These are phyloP conservation scores for Coryphaenoides rupestris DNA, from an alignment of 2,113 vertebrate species.

Conservation along the genomic window DNA sequence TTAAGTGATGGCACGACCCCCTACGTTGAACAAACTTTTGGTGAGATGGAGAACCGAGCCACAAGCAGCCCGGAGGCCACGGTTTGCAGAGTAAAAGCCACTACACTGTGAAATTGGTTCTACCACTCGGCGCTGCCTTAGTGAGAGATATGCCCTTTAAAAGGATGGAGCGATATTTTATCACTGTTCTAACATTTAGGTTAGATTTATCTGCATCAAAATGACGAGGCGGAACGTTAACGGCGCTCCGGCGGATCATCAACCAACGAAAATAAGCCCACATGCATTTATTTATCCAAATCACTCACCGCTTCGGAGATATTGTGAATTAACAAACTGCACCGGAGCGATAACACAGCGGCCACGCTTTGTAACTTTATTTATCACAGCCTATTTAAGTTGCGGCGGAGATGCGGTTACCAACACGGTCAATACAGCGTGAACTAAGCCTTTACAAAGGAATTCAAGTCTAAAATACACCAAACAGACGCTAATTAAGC, in stretches of 20 bases:
- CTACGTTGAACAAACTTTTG: conserved; percentile 31
- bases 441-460: conserved; percentile 12
- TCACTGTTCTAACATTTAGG: background rate
- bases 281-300: too few relatives aligned
- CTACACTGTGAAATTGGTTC: conserved; percentile 35
- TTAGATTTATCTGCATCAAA: background rate
- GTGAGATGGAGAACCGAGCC: conserved; percentile 26
- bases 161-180: conserved; percentile 3
- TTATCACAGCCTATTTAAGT: background rate
- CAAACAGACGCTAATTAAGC: conserved; percentile 26
- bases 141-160: background rate
- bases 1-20: conserved; percentile 12
- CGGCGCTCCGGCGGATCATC: too few relatives aligned
- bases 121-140: conserved; percentile 19
- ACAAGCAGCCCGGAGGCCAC: conserved; percentile 11
- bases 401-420: background rate
- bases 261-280: too few relatives aligned
- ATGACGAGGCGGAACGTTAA: background rate
- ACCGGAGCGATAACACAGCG: too few relatives aligned
- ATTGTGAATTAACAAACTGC: background rate
- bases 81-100: conserved; percentile 14
- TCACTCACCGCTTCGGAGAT: background rate
- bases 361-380: background rate
- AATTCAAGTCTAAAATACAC: conserved; percentile 30
- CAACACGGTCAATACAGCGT: background rate